Evolutionary conservation across 2,797 vertebrate species (phyloP), one percentile per base, ranked within the genome.

Genomic region (Cephalopachus bancanus): DNA sequence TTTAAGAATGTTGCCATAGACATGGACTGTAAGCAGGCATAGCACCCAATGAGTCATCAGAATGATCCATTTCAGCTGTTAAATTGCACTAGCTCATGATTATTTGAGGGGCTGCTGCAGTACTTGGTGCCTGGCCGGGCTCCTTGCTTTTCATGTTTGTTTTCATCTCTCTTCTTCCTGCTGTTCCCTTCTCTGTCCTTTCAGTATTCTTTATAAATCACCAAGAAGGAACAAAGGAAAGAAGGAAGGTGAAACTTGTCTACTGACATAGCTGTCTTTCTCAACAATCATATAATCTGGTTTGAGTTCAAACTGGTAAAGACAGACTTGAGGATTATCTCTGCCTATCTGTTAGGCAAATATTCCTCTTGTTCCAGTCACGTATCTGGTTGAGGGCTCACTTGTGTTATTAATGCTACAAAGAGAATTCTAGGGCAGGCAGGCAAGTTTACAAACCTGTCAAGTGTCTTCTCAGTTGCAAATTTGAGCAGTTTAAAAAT

Each of bases 271-370:
- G 30, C 84, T 10, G 9, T 69, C 44, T 69, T 84, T 84, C 30
- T 91, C 26, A 85, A 22, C 57, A 75, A 49, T 93, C 24, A 67
- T 9, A n/a, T 75, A 62, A 93, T 85, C 24, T 51, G 30, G 55
- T 81, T 89, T 67, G 57, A 78, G 57, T 90, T 83, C 26, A 55
- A 79, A 79, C 22, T 62, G 44, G 75, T 74, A 10, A 65, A 83
- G 62, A 59, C 53, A 83, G 84, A 22, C 64, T 83, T 44, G 62
- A 89, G 65, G 93, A n/a, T 91, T 51, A 85, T 62, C 76, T 69
- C 19, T 67, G 49, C 28, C 53, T 60, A 10, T 37, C 3, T 37
- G 37, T 37, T 37, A 37, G 37, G 19, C 51, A 62, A 10, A 24
- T 74, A 20, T 30, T 84, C 75, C 55, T 79, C 75, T 74, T 88